Conservation (phyloP, 2,113 vertebrate species). For the Heteronetta atricapilla region DNA sequence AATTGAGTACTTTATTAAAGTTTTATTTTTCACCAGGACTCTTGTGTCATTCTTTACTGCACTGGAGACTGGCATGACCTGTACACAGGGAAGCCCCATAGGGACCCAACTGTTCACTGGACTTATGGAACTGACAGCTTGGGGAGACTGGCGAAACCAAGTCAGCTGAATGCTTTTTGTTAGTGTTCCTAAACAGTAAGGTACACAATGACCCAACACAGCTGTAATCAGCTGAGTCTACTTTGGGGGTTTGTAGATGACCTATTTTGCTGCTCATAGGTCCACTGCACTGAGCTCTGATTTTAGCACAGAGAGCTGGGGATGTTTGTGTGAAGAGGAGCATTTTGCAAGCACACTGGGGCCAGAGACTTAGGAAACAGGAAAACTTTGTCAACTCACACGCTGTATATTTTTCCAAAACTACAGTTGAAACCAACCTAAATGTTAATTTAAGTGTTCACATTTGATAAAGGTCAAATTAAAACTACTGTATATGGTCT, state of each 20-base stretch:
- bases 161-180: not conserved
- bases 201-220: not conserved
- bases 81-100: not conserved
- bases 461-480: not conserved
- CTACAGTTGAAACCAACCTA: not conserved
- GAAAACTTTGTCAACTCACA: not conserved
- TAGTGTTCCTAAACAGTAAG: not conserved
- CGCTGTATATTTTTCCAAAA: not conserved
- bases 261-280: not conserved
- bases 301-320: not conserved
- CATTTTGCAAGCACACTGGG: not conserved
- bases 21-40: not conserved
- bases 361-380: not conserved
- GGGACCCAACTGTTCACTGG: not conserved
- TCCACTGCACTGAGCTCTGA: not conserved
- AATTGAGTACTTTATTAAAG: slow-evolving; percentile 10
- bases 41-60: not conserved
- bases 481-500: not conserved
- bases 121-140: not conserved
- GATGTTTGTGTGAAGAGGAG: not conserved
- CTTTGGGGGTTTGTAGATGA: not conserved
- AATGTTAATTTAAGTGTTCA: not conserved
- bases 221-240: not conserved
- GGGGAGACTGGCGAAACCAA: not conserved
- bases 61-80: not conserved